Evolutionary conservation across 2,888 invertebrate genomes (phyloP), one percentile per base, ranked within the genome.

Genomic region (Sinotaia quadrata): DNA sequence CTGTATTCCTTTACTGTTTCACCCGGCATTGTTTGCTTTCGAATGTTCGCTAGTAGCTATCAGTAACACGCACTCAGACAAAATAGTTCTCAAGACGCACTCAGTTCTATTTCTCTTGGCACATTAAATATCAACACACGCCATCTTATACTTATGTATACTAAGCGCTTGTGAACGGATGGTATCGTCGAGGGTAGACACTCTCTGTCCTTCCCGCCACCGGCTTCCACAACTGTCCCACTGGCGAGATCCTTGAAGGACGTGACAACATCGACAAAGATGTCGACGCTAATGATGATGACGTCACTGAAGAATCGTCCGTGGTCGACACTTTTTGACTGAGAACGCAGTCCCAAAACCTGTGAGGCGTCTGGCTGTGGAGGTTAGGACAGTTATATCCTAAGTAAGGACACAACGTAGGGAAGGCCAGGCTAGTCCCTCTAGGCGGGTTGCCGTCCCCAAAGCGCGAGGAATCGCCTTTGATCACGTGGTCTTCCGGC

Each of bases 371-470:
- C 12, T 34, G 37, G 31, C 41, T 65, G 65, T 56, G 56, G 0
- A 65, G 65, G 34, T 65, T 37, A 18, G 41, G 65, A 34, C 65
- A 65, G 65, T 33, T 56, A 56, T 65, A 65, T 18, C 65, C 65
- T 12, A 65, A 24, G 56, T 65, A 65, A 1, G 65, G 65, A 54
- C 65, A 65, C 65, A 65, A 27, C 1, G 65, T 65, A 7, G 65
- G 65, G 18, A 63, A 29, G 29, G 52, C 31, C 63, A 54, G 36
- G 27, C 58, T 27, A 2, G 2, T 24, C 4, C 4, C 37, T 24
- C 36, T 3, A 34, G 15, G 4, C n/a, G n/a, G 34, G 36, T n/a
- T n/a, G 18, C 34, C 57, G 7, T 24, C 34, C 8, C 47, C 47
- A 4, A 7, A n/a, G 18, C 24, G 21, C 18, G 47, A 7, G 2